These are phyloP conservation scores for Stenodera caucasica DNA, from an alignment of 2,888 invertebrate species.

Conservation along the genomic window DNA sequence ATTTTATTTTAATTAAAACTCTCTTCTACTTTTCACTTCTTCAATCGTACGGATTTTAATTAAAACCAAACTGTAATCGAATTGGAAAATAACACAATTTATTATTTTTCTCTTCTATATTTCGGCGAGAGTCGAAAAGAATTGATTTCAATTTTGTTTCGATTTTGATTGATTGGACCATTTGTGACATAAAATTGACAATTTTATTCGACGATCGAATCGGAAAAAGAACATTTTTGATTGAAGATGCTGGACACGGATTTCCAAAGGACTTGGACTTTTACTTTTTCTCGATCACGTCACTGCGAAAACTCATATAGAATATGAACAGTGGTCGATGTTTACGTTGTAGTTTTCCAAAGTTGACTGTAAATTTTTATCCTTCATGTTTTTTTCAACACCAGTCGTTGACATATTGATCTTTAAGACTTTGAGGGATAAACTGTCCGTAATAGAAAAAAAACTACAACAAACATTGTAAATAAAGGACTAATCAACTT, in stretches of 20 bases:
- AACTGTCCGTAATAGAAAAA: neutral
- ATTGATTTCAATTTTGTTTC: neutral
- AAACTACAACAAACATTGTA: neutral
- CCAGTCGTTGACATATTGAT: neutral
- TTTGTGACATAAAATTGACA: neutral
- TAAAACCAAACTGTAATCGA: neutral
- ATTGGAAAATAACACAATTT: neutral
- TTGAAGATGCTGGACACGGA: neutral
- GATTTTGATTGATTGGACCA: neutral
- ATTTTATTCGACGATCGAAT: neutral
- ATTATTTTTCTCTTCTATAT: neutral
- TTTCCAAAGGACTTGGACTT: neutral
- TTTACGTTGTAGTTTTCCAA: conserved; percentile 1
- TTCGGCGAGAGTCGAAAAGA: too few species aligned
- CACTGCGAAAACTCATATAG: neutral
- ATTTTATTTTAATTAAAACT: conserved; percentile 11
- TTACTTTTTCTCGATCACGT: neutral
- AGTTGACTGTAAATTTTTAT: neutral
- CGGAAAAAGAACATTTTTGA: neutral
- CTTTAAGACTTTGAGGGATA: neutral
- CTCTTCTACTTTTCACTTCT: neutral
- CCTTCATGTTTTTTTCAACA: neutral
- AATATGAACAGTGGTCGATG: neutral
- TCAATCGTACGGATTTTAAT: neutral
- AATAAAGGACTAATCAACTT: neutral